phyloP scores from a whole-genome alignment of 2,797 vertebrate genomes.

The Menidia menidia region DNA sequence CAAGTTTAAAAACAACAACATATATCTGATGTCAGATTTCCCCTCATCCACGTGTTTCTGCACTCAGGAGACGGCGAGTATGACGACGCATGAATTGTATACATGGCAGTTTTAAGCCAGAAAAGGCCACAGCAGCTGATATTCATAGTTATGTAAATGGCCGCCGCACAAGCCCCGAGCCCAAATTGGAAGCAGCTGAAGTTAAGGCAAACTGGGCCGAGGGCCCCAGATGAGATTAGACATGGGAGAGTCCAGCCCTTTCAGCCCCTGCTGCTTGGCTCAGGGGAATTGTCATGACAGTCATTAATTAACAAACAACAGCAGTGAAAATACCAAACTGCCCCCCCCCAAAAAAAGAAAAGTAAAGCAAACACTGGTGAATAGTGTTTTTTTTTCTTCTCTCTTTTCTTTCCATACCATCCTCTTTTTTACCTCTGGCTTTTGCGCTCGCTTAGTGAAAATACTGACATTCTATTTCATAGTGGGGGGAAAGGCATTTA shows the following conservation, averaged over 20 bases:
- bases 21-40: slow-evolving; percentile 28
- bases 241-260: slow-evolving; percentile 37
- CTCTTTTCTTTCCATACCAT: slow-evolving; percentile 15
- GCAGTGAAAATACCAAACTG: slow-evolving; percentile 22
- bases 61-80: slow-evolving; percentile 22
- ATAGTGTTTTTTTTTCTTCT: slow-evolving; percentile 2
- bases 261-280: slow-evolving; percentile 31
- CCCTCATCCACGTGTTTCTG: slow-evolving; percentile 19
- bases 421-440: slow-evolving; percentile 32
- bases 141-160: slow-evolving; percentile 64
- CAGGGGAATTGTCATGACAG: slow-evolving; percentile 49
- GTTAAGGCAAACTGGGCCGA: slow-evolving; percentile 47
- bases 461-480: slow-evolving; percentile 24
- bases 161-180: slow-evolving; percentile 48
- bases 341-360: slow-evolving; percentile 31
- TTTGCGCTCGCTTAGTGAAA: slow-evolving; percentile 29
- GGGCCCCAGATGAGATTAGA: slow-evolving; percentile 58
- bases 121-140: slow-evolving; percentile 59
- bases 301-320: slow-evolving; percentile 60
- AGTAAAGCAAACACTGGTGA: slow-evolving; percentile 26
- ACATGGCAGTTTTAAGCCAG: slow-evolving; percentile 32
- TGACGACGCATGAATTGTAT: slow-evolving; percentile 28
- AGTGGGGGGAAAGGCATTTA: slow-evolving; percentile 14
- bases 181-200: slow-evolving; percentile 77
- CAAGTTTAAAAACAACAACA: slow-evolving; percentile 30